Evolutionary conservation across 2,888 invertebrate species (phyloP).

Genomic region (Oscheius myriophilus): DNA sequence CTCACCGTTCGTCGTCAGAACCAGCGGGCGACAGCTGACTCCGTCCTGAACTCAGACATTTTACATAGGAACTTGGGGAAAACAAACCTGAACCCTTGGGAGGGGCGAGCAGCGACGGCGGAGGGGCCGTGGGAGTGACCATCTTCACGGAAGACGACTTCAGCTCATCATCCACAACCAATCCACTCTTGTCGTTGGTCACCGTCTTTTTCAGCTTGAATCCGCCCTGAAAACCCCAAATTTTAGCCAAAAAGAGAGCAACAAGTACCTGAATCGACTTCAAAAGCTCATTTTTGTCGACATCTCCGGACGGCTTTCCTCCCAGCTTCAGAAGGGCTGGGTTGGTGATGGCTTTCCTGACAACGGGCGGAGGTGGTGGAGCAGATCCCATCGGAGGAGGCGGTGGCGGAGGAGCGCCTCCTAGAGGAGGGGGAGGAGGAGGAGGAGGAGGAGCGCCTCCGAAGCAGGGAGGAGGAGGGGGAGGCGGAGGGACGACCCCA

Average conservation of each 20-base stretch:
- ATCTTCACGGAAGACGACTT: conserved; percentile 40
- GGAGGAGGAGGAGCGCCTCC: conserved; percentile 34
- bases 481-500: conserved; percentile 21
- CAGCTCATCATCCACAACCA: conserved; percentile 60
- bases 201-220: conserved; percentile 56
- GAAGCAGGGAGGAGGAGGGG: conserved; percentile 43
- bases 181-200: conserved; percentile 63
- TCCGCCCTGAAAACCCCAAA: conserved; percentile 34
- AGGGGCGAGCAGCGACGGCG: conserved; percentile 21
- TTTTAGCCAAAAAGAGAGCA: neutral
- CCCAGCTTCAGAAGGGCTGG: conserved; percentile 56
- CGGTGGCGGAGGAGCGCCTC: conserved; percentile 48
- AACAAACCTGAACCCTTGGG: conserved; percentile 1
- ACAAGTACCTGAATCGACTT: conserved; percentile 38
- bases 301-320: conserved; percentile 40
- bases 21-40: conserved; percentile 20
- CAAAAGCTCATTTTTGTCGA: conserved; percentile 53
- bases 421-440: conserved; percentile 36
- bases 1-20: conserved; percentile 25
- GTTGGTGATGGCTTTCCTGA: conserved; percentile 25
- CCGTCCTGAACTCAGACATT: conserved; percentile 11
- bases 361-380: conserved; percentile 23
- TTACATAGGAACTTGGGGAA: neutral
- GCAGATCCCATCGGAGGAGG: conserved; percentile 25
- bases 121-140: conserved; percentile 42